These are phyloP conservation scores for Microcebus tavaratra DNA, from an alignment of 2,113 vertebrate species.

Conservation along the genomic window DNA sequence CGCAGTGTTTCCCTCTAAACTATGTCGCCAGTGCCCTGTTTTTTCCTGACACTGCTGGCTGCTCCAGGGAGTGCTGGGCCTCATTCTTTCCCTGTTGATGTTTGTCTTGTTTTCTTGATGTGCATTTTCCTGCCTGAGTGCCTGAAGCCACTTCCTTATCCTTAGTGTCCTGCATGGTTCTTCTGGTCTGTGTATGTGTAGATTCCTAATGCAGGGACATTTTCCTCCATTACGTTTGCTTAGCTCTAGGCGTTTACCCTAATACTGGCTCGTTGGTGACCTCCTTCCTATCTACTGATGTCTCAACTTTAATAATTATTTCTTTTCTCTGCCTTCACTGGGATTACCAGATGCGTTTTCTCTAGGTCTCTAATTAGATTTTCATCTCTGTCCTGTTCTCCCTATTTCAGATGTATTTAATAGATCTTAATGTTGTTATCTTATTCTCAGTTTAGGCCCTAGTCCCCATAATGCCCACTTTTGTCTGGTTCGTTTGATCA, in stretches of 20 bases:
- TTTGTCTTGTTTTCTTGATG: background rate
- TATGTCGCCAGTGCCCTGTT: background rate
- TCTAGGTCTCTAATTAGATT: background rate
- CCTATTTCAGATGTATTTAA: background rate
- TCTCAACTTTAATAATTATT: background rate
- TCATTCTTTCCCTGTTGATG: too few species aligned
- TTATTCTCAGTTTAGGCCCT: background rate
- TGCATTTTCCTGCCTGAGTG: background rate
- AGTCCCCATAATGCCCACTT: background rate
- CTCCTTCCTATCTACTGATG: background rate
- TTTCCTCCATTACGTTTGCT: background rate
- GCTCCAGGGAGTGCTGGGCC: background rate
- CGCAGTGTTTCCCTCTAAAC: background rate
- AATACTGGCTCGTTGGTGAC: background rate
- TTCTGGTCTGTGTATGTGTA: background rate
- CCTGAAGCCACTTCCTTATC: background rate
- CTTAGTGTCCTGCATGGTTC: background rate
- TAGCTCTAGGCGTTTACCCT: background rate
- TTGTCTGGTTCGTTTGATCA: background rate
- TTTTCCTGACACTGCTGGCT: accelerated
- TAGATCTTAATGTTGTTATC: background rate
- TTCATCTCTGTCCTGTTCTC: background rate
- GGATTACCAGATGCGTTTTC: background rate
- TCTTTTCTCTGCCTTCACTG: background rate
- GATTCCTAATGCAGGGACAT: background rate